Conservation (phyloP, 2,888 invertebrate genomes). For the Rhingia rostrata region DNA sequence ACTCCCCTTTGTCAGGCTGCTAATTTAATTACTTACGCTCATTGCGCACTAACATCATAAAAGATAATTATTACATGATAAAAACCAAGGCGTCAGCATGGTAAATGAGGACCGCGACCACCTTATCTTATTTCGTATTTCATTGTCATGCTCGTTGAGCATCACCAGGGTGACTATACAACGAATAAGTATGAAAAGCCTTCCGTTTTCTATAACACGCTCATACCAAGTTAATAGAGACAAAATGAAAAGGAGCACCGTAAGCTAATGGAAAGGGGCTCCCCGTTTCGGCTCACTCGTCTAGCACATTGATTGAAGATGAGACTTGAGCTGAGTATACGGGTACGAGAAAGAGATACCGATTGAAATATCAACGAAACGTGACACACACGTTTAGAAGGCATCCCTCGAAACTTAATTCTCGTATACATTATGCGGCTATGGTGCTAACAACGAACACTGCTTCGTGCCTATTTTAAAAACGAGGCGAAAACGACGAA, state of each 20-base stretch:
- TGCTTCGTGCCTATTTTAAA: conserved; percentile 69
- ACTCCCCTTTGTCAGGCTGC: conserved; percentile 74
- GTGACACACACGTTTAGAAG: conserved; percentile 69
- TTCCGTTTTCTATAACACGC: conserved; percentile 25
- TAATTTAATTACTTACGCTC: conserved; percentile 83
- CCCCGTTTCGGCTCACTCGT: neutral
- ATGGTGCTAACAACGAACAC: conserved; percentile 73
- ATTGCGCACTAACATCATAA: conserved; percentile 77
- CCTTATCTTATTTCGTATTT: conserved; percentile 34
- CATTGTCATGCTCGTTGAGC: conserved; percentile 71
- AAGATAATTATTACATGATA: conserved; percentile 72
- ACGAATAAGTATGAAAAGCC: conserved; percentile 41
- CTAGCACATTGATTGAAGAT: conserved; percentile 66
- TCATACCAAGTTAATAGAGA: conserved; percentile 39
- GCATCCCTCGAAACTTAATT: conserved; percentile 28
- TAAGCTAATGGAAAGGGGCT: conserved; percentile 40
- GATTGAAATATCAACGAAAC: conserved; percentile 70
- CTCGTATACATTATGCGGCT: neutral
- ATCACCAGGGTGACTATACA: conserved; percentile 60
- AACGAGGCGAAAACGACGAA: conserved; percentile 76
- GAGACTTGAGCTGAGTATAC: neutral
- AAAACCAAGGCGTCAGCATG: conserved; percentile 72
- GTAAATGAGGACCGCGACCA: conserved; percentile 39
- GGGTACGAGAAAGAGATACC: conserved; percentile 25
- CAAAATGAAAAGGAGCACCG: conserved; percentile 16